Percentiles rank a stretch among this genome's conserved stretches.
Conservation (phyloP, 2,113 vertebrate genomes). For the Dascyllus trimaculatus region DNA sequence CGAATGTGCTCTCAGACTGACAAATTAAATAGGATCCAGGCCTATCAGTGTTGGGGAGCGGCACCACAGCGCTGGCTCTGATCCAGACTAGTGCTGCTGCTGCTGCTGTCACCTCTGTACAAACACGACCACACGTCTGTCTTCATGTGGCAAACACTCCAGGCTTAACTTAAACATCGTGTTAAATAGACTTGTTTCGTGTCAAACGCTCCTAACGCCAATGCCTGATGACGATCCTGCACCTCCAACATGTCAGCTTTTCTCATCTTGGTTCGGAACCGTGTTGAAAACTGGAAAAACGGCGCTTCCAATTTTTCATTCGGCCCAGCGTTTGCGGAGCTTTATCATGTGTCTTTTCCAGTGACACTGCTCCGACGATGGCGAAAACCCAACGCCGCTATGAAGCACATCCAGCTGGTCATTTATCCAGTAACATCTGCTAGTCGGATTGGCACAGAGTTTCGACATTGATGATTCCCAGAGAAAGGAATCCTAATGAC, state of each 20-base stretch:
- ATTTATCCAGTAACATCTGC: background rate
- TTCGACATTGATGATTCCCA: background rate
- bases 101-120: slow-evolving; percentile 18
- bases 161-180: background rate
- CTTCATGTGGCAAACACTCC: slow-evolving; percentile 17
- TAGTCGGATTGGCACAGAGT: background rate
- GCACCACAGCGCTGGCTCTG: background rate
- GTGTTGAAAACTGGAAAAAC: too few species aligned
- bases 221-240: background rate
- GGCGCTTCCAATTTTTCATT: background rate
- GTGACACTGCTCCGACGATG: too few species aligned
- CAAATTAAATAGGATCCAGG: slow-evolving; percentile 27
- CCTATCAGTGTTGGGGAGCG: slow-evolving; percentile 22
- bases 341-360: background rate
- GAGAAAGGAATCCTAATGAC: background rate
- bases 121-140: slow-evolving; percentile 25
- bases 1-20: slow-evolving; percentile 18
- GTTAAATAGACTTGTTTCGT: background rate
- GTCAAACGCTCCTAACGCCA: background rate
- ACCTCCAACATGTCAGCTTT: background rate
- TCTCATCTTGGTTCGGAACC: background rate
- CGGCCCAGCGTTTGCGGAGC: background rate
- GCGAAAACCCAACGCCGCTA: background rate
- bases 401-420: background rate
- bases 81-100: background rate